These are phyloP conservation scores for Schizaphis graminum DNA, from an alignment of 2,888 invertebrate species.

Conservation along the genomic window DNA sequence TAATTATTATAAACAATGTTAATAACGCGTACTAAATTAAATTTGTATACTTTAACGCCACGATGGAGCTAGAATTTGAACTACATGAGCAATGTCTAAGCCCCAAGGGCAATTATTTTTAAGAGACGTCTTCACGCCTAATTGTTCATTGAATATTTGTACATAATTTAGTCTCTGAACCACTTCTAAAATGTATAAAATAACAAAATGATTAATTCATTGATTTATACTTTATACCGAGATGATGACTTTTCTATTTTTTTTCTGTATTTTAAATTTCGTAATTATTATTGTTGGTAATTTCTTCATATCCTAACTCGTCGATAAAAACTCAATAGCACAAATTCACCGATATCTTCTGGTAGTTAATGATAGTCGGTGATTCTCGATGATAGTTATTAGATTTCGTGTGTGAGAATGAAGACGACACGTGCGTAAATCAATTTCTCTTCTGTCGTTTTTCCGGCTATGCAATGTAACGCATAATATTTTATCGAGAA, in stretches of 20 bases:
- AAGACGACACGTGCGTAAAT: background rate
- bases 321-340: background rate
- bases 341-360: background rate
- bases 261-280: background rate
- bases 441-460: conserved; percentile 42
- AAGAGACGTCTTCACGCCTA: background rate
- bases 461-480: conserved; percentile 8
- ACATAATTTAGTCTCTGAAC: background rate
- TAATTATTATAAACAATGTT: background rate
- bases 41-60: background rate
- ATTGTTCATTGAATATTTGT: background rate
- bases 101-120: background rate
- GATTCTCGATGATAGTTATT: background rate
- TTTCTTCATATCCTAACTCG: background rate
- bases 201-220: background rate
- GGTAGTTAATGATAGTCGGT: background rate
- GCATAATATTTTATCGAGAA: background rate
- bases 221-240: background rate
- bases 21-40: background rate
- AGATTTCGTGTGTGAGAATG: background rate
- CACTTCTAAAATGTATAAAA: background rate
- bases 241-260: background rate
- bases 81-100: background rate
- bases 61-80: background rate
- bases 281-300: background rate